Conservation (phyloP, 2,797 vertebrate genomes). For the Synanceia verrucosa region DNA sequence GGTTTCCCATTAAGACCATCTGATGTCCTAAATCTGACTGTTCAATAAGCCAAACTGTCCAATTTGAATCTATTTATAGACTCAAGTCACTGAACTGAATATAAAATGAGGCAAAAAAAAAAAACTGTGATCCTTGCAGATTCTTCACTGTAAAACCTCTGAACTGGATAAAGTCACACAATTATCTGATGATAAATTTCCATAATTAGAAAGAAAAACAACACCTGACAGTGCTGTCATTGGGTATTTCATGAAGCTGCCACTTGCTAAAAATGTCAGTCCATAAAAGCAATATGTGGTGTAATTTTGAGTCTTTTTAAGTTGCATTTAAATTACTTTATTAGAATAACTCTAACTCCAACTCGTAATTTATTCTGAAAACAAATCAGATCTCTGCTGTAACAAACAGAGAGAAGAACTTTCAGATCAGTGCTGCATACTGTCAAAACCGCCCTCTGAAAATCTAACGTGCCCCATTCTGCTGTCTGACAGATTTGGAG, state of each 20-base stretch:
- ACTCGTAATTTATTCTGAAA: neutral
- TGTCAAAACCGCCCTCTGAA: constrained; percentile 41
- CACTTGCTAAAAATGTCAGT: neutral
- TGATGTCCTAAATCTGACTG: constrained; percentile 12
- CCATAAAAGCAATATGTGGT: too few species aligned
- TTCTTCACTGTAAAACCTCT: neutral
- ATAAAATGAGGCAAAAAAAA: constrained; percentile 14
- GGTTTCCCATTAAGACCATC: constrained; percentile 4
- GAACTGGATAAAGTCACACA: neutral
- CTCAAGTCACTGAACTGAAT: neutral
- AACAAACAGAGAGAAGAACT: neutral
- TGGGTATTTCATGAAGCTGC: neutral
- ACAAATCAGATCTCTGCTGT: constrained; percentile 10
- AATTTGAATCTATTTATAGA: constrained; percentile 27
- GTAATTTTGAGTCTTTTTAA: neutral
- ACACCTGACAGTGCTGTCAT: neutral
- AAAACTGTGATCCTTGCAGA: neutral
- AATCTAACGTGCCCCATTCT: constrained; percentile 17
- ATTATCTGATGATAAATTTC: neutral
- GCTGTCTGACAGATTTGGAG: constrained; percentile 70
- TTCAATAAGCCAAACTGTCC: constrained; percentile 32
- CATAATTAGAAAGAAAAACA: neutral
- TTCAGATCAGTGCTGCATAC: constrained; percentile 2
- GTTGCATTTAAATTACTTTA: neutral
- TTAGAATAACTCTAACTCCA: neutral